These are phyloP conservation scores for Aegithalos caudatus DNA, from an alignment of 2,113 vertebrate species.

Conservation along the genomic window DNA sequence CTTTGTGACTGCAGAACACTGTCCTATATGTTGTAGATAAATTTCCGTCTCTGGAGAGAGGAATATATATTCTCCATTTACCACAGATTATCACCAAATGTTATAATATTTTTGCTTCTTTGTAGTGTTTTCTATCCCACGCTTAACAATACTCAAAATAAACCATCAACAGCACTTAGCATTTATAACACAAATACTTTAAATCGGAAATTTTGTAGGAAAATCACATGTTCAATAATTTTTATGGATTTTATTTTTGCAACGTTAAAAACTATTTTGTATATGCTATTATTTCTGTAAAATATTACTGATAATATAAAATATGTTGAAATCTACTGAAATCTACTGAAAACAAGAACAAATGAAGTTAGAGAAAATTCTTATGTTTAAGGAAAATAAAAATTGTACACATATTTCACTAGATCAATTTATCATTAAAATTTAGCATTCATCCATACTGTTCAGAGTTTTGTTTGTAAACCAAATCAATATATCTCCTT, in stretches of 20 bases:
- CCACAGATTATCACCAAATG: neutral
- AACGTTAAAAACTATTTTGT: neutral
- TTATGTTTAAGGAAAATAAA: neutral
- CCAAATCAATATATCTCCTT: neutral
- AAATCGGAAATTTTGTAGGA: neutral
- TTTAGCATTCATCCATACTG: neutral
- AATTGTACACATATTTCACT: neutral
- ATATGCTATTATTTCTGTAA: neutral
- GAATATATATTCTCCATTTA: neutral
- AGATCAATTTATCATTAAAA: neutral
- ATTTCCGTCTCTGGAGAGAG: neutral
- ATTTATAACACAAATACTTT: rapidly evolving
- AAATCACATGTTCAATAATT: neutral
- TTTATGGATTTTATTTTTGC: neutral
- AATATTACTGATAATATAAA: neutral
- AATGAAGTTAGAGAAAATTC: neutral
- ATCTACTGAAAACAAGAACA: neutral
- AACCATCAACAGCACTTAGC: neutral
- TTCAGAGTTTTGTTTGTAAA: neutral
- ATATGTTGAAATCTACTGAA: neutral
- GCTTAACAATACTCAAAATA: neutral
- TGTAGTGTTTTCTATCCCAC: neutral
- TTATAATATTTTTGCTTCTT: neutral
- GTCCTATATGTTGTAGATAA: neutral
- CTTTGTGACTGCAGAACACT: neutral